Conservation (phyloP, 1,140 invertebrate species). For the Calephelis nemesis region DNA sequence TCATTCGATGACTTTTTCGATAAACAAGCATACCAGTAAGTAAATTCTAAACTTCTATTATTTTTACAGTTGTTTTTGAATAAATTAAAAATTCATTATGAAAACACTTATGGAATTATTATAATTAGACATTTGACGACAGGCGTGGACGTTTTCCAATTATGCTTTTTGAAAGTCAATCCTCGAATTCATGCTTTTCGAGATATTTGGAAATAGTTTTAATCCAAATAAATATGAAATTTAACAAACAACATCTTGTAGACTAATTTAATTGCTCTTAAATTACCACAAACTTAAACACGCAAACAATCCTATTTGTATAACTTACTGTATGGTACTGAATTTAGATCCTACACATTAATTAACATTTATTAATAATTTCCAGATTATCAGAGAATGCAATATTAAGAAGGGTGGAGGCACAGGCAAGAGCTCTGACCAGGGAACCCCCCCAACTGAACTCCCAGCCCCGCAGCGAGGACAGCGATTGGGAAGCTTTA, state of each 20-base stretch:
- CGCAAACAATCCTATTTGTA: no score
- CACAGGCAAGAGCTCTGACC: constrained; percentile 81
- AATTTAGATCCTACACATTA: neutral
- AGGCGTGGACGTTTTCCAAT: no score
- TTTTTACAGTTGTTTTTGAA: neutral
- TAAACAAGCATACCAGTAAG: constrained; percentile 80
- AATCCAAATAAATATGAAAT: no score
- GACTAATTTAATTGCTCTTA: no score
- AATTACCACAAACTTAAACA: no score
- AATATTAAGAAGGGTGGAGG: constrained; percentile 83
- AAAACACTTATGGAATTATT: no score
- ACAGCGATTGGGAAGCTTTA: constrained; percentile 88
- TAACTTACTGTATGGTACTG: no score
- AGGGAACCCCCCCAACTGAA: constrained; percentile 85
- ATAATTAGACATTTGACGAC: no score
- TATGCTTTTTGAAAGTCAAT: no score
- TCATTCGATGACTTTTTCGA: constrained; percentile 89
- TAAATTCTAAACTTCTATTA: constrained; percentile 15
- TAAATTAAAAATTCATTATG: neutral
- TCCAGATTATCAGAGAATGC: constrained; percentile 84
- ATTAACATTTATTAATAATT: neutral
- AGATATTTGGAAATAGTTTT: no score
- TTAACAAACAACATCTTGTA: no score
- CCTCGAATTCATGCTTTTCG: no score
- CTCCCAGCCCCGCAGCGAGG: constrained; percentile 82